Evolutionary conservation across 2,113 vertebrate genomes (phyloP), one percentile per base, ranked within the genome.

Genomic region (Passer domesticus): DNA sequence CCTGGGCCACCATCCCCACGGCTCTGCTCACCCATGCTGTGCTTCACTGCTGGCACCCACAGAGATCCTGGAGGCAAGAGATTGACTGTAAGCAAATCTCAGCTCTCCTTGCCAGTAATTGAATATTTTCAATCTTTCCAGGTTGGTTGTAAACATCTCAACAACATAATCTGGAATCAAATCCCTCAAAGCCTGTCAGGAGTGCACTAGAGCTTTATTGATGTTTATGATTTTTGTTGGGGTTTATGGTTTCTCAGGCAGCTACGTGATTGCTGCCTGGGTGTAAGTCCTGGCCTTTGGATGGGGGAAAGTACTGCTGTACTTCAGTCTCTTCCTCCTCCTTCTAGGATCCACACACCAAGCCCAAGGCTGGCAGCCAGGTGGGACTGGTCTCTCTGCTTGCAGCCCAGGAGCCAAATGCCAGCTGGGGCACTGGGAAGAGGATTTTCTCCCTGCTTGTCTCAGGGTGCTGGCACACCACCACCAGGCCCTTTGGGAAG

Each of bases 241-340:
- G 35, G 41, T 80, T 86, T 84, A 7, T 37, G 31, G 52, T 53
- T 94, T 84, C 66, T 91, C 49, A 82, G 58, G 58, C 44, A 84
- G 69, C 49, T 55, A 4, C 0, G 0, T 60, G 53, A 62, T 43
- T 68, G 44, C 66, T 87, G 60, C 39, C 74, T 76, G 49, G 25
- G 30, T 1, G 1, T 37, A 68, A 41, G 44, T 87, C 17, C 77
- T 28, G n/a, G 9, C 23, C 37, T 64, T 59, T 25, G 30, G 46
- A 24, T 11, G 14, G 0, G 0, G 24, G 30, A 55, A 62, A 68
- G 35, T 1, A 0, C 39, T 86, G 52, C 31, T 0, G 0, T 41
- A 7, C 15, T 84, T 41, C 81, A 84, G 52, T 39, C 33, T 43
- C 69, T 46, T 46, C 37, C 53, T 74, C 41, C 50, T 74, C n/a